Evolutionary conservation across 2,888 invertebrate genomes (phyloP).

Genomic region (Emmelina monodactyla): DNA sequence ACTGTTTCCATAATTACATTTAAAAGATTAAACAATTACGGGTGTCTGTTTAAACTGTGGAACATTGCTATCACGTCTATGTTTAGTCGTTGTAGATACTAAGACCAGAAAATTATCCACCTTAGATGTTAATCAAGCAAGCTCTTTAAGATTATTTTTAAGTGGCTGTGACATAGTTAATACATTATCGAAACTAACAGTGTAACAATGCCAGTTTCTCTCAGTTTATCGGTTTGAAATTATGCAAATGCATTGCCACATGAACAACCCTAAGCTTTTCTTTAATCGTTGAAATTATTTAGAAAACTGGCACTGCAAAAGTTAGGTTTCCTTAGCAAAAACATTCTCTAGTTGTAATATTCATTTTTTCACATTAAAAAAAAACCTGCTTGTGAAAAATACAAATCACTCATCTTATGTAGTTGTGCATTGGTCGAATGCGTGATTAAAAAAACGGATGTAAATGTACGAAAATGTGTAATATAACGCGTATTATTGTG

Average conservation of each 20-base stretch:
- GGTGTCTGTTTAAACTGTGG: too few species aligned
- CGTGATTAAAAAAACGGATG: constrained; percentile 19
- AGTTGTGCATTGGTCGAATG: constrained; percentile 15
- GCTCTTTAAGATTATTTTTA: constrained; percentile 18
- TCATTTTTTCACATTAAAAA: constrained; percentile 15
- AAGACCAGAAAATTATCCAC: too few species aligned
- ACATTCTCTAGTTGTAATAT: constrained; percentile 22
- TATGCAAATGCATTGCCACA: too few species aligned
- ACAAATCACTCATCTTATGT: constrained; percentile 2
- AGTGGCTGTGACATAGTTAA: constrained; percentile 57
- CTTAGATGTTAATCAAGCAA: too few species aligned
- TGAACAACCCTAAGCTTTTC: too few species aligned
- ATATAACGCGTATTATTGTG: constrained; percentile 32
- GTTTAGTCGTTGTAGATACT: too few species aligned
- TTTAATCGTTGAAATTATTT: constrained; percentile 1
- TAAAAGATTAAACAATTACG: too few species aligned
- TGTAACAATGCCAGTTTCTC: too few species aligned
- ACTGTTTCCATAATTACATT: too few species aligned
- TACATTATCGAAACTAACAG: constrained; percentile 25
- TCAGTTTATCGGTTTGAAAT: too few species aligned
- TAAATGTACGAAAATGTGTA: constrained; percentile 25
- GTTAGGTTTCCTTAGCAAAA: constrained; percentile 18
- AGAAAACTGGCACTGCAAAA: constrained; percentile 17
- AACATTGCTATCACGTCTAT: too few species aligned
- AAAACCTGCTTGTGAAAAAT: constrained; percentile 14